These are phyloP conservation scores for Falco rusticolus DNA, from an alignment of 2,797 vertebrate species.

Conservation along the genomic window DNA sequence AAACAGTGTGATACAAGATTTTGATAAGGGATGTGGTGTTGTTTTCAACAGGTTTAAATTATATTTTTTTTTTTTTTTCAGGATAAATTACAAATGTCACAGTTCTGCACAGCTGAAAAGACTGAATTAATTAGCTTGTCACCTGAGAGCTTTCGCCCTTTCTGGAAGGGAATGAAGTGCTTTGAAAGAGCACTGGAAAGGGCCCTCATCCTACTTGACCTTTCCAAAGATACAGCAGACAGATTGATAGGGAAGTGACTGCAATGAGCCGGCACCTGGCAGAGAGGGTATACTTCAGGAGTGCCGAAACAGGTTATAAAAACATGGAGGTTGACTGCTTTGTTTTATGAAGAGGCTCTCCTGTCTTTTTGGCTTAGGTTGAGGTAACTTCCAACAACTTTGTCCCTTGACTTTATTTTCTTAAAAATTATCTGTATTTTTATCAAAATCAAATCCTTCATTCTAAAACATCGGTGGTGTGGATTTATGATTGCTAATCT, in stretches of 20 bases:
- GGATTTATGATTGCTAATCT: not conserved
- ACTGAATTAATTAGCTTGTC: constrained; percentile 58
- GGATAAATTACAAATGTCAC: constrained; percentile 69
- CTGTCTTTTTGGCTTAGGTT: not conserved
- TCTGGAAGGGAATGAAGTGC: constrained; percentile 51
- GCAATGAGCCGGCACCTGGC: not conserved
- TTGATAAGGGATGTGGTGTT: not conserved
- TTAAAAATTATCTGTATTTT: not conserved
- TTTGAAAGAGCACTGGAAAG: constrained; percentile 58
- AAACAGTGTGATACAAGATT: not conserved
- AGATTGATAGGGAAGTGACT: constrained; percentile 42
- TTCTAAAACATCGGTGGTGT: not conserved
- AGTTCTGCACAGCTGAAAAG: constrained; percentile 41
- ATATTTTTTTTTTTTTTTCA: constrained; percentile 42
- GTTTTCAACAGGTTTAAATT: not conserved
- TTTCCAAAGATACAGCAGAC: constrained; percentile 48
- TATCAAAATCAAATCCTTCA: not conserved
- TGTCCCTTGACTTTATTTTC: not conserved
- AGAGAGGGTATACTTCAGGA: not conserved
- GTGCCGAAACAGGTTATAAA: not conserved
- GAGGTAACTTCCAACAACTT: not conserved
- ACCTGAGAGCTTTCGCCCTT: constrained; percentile 64
- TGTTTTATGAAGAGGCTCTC: not conserved
- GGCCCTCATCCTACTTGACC: constrained; percentile 64
- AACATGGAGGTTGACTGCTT: not conserved